phyloP scores from a whole-genome alignment of 2,113 vertebrate genomes.

The Engystomops pustulosus region DNA sequence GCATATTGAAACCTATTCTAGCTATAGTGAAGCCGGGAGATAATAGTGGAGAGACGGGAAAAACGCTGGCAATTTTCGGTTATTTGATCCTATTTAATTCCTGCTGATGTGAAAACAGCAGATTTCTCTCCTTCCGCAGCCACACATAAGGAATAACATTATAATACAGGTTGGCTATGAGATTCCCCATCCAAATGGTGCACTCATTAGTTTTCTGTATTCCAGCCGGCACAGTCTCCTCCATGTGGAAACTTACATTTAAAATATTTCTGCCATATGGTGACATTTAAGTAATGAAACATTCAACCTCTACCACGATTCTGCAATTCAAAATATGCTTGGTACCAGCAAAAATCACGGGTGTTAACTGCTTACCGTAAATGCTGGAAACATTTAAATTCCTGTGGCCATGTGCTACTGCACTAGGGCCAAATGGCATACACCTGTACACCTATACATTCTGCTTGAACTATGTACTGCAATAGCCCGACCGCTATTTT shows the following conservation, averaged over 20 bases:
- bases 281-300: conserved; percentile 26
- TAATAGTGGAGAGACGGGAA: neutral
- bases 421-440: no score
- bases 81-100: conserved; percentile 31
- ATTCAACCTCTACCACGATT: neutral
- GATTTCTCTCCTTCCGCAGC: neutral
- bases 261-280: conserved; percentile 38
- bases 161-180: conserved; percentile 20
- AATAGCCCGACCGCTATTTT: no score
- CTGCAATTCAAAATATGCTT: no score
- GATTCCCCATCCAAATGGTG: conserved; percentile 22
- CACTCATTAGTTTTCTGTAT: neutral
- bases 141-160: neutral
- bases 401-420: no score
- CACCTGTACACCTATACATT: no score
- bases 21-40: neutral
- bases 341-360: no score
- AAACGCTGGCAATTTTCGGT: conserved; percentile 10
- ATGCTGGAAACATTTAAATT: no score
- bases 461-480: no score
- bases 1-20: neutral
- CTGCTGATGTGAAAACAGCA: conserved; percentile 26
- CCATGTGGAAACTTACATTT: neutral
- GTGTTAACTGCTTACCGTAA: no score
- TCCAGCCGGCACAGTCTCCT: neutral